These are phyloP conservation scores for Furcifer pardalis DNA, from an alignment of 2,797 vertebrate species.

Conservation along the genomic window DNA sequence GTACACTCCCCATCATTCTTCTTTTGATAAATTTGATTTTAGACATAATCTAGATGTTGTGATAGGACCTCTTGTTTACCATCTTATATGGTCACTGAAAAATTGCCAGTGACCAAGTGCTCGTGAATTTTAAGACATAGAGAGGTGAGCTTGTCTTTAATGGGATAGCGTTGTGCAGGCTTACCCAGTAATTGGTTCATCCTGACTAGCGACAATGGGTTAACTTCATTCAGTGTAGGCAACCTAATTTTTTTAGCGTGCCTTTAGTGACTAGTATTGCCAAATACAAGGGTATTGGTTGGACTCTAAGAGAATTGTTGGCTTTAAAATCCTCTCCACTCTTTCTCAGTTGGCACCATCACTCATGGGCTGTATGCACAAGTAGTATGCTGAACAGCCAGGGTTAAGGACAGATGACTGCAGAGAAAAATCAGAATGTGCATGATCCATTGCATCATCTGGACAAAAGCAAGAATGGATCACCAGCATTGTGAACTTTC, in stretches of 20 bases:
- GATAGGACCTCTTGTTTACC: background rate
- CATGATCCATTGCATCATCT: too few species aligned
- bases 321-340: too few species aligned
- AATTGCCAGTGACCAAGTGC: background rate
- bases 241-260: background rate
- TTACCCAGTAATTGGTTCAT: background rate
- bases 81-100: background rate
- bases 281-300: too few species aligned
- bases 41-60: background rate
- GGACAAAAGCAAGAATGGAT: too few species aligned
- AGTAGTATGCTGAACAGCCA: too few species aligned
- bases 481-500: too few species aligned
- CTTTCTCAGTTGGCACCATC: too few species aligned
- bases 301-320: too few species aligned
- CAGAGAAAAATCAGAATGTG: too few species aligned
- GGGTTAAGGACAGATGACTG: too few species aligned
- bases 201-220: background rate
- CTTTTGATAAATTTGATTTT: background rate
- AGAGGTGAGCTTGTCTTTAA: too few species aligned
- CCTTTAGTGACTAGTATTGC: background rate
- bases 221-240: background rate
- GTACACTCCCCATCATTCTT: background rate
- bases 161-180: background rate
- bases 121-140: background rate
- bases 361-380: too few species aligned